Conservation (phyloP, 2,888 invertebrate genomes). For the Platycheirus albimanus region DNA sequence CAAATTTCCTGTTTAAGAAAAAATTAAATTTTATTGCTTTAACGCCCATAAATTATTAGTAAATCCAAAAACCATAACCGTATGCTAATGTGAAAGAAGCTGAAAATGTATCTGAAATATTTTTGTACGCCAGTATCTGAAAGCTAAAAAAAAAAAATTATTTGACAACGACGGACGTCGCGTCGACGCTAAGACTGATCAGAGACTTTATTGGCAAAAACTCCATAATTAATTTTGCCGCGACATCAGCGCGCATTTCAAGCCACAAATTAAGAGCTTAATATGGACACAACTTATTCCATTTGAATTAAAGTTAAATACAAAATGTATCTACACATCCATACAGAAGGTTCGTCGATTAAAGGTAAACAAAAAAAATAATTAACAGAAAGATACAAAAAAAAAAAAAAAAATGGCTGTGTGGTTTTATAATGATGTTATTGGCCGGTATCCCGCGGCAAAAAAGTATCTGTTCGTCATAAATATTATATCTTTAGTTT, state of each 20-base stretch:
- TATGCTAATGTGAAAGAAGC: slow-evolving; percentile 56
- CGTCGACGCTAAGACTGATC: slow-evolving; percentile 14
- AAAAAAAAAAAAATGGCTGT: slow-evolving; percentile 55
- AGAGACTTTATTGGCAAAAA: slow-evolving; percentile 67
- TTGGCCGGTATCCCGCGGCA: slow-evolving; percentile 72
- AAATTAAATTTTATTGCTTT: slow-evolving; percentile 23
- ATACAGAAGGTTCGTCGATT: not conserved
- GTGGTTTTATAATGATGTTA: slow-evolving; percentile 73
- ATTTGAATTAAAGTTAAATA: slow-evolving; percentile 32
- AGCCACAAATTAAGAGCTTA: slow-evolving; percentile 74
- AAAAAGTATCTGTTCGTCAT: slow-evolving; percentile 56
- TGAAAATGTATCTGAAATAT: slow-evolving; percentile 13
- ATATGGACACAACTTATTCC: slow-evolving; percentile 71
- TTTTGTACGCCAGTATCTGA: slow-evolving; percentile 6
- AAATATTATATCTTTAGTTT: slow-evolving; percentile 53
- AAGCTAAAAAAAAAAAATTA: not conserved
- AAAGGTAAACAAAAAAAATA: not conserved
- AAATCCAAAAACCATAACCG: slow-evolving; percentile 58
- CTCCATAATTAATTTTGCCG: slow-evolving; percentile 65
- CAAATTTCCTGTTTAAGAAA: slow-evolving; percentile 35
- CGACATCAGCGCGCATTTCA: slow-evolving; percentile 66
- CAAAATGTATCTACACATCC: not conserved
- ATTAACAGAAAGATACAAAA: slow-evolving; percentile 13
- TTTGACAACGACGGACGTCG: not conserved
- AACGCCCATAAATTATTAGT: slow-evolving; percentile 54